Base-by-base conservation (phyloP, 2,888 invertebrate species). In the Synanthedon tipuliformis region DNA sequence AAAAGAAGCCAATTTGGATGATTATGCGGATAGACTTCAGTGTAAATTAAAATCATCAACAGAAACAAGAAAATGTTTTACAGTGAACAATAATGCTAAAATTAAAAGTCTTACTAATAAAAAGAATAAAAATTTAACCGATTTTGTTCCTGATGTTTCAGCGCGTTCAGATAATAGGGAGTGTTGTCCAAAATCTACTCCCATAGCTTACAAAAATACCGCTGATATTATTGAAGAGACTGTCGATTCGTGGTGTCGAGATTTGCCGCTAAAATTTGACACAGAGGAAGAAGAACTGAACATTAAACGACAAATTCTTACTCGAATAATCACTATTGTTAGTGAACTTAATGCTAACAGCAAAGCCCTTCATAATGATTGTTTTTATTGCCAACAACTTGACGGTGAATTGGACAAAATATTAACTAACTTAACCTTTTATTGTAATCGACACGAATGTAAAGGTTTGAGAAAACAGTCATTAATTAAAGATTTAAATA, bases 251-350 rank as follows among this genome's bases (percentile, higher is more conserved):
- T 81, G 81, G 81, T 78, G 79, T 56, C 55, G 64, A n/a, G 56
- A 67, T 56, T 51, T 82, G 49, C 78, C 75, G 4, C 50, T 81
- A 1, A 51, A 58, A 23, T 58, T 57, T 4, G 56, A 57, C 10
- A 63, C 62, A 23, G 50, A 59, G 40, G 55, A 65, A 54, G 71
- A 71, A 34, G 52, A 55, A 57, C 57, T 58, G 41, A 59, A 57
- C 13, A 56, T 54, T 1, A 61, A 63, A 54, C 54, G 54, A 2
- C 57, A 72, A 4, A 72, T 77, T 50, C 61, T 60, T 7, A 70
- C 68, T 10, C 73, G 69, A 69, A 68, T 81, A n/a, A 62, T 78
- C 3, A 70, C 71, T 16, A 75, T 75, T 65, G 65, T 81, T 34
- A 73, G 68, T 53, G 75, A 80, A 63, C 58, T 81, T 0, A 75